A percentile compares a stretch with the other conserved stretches of the same genome.
phyloP scores from a whole-genome alignment of 2,797 vertebrate genomes.

The Remorina albescens region DNA sequence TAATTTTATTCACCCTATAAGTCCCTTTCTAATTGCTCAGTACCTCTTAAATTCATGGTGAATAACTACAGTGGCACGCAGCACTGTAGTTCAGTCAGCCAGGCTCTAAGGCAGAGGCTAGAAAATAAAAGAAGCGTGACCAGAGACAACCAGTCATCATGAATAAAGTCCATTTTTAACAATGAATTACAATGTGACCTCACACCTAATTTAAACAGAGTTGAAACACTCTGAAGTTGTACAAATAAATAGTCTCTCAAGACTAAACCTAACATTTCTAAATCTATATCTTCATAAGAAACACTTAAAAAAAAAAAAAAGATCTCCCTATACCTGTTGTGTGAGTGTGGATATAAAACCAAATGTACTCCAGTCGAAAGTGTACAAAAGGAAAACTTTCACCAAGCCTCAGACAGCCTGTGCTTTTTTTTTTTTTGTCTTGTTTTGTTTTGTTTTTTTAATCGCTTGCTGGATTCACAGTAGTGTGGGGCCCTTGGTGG shows the following conservation, averaged over 20 bases:
- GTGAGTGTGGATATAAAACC: conserved; percentile 41
- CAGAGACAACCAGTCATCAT: not conserved
- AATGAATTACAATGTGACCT: conserved; percentile 7
- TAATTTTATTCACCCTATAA: conserved; percentile 1
- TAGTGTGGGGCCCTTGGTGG: conserved; percentile 90
- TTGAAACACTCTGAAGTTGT: conserved; percentile 51
- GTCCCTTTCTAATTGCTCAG: conserved; percentile 48
- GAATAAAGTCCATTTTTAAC: conserved; percentile 14
- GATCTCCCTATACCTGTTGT: conserved; percentile 34
- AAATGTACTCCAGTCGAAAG: conserved; percentile 18
- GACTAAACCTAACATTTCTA: conserved; percentile 37
- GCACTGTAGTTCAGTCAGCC: conserved; percentile 18
- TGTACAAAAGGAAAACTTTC: conserved; percentile 14
- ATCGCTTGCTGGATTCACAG: conserved; percentile 82
- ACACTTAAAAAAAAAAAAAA: conserved; percentile 22
- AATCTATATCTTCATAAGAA: conserved; percentile 48
- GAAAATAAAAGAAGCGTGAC: conserved; percentile 5
- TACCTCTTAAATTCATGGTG: conserved; percentile 6
- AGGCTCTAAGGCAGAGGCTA: not conserved
- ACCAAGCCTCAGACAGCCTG: conserved; percentile 25
- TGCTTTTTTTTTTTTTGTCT: too few relatives aligned
- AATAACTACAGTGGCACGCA: conserved; percentile 26
- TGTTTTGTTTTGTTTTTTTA: too few relatives aligned
- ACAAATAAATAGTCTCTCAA: conserved; percentile 66
- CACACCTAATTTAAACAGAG: conserved; percentile 47